These are phyloP conservation scores for Porites evermanni DNA, from an alignment of 92 coral and sea anemone genomes.

Conservation along the genomic window DNA sequence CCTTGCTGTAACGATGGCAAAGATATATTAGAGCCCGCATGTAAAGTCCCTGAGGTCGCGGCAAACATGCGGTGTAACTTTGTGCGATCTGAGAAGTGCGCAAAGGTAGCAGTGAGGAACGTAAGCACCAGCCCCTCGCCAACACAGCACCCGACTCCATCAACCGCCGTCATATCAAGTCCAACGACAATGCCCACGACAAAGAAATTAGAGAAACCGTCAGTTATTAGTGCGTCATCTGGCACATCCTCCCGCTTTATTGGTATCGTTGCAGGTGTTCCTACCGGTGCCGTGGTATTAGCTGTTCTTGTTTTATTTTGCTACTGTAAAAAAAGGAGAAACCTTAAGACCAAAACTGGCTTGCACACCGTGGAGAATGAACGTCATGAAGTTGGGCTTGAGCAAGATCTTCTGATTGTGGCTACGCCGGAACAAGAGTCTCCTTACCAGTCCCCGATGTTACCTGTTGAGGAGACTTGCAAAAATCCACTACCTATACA, in stretches of 20 bases:
- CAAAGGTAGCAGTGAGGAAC: background rate
- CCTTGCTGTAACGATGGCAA: conserved; percentile 50
- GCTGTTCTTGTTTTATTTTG: background rate
- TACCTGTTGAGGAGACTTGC: background rate
- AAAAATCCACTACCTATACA: background rate
- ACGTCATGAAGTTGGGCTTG: background rate
- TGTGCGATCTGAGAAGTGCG: conserved; percentile 21
- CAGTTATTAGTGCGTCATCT: background rate
- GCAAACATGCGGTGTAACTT: conserved; percentile 7
- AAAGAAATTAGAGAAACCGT: background rate
- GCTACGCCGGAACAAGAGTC: no score
- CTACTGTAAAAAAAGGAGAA: background rate
- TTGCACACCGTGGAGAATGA: background rate
- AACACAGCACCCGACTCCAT: background rate
- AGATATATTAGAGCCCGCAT: conserved; percentile 11
- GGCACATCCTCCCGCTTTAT: background rate
- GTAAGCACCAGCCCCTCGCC: background rate
- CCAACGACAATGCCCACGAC: background rate
- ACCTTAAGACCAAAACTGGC: background rate
- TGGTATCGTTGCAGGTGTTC: background rate
- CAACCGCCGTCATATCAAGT: background rate
- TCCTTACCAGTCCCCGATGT: background rate
- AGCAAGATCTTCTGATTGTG: no score
- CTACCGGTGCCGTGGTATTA: background rate
- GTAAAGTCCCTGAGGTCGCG: conserved; percentile 30